Base-by-base conservation (phyloP, 2,888 invertebrate species). In the Polyommatus iphigenia region DNA sequence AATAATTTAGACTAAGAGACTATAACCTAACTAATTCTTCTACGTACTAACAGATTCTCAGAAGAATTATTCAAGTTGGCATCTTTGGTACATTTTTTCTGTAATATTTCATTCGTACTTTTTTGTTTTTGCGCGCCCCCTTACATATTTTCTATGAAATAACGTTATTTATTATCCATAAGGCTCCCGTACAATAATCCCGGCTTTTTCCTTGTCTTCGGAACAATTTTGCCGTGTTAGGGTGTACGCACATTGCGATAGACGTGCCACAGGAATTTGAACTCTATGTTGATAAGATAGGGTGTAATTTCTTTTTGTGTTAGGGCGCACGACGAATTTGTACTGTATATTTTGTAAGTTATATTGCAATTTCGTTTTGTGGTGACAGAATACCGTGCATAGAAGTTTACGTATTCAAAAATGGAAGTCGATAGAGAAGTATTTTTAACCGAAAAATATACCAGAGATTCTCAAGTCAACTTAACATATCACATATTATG, bases 81-180 rank as follows among this genome's bases (percentile, higher is more conserved):
- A 1, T 29, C 62, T 67, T 67, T 4, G 0, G 67, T 32, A 32
- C 6, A 67, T 32, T 67, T 67, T 18, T 15, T 20, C 41, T 20
- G 29, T 10, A 15, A 75, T 75, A 54, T 54, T 29, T 50, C 75
- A 41, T 24, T 41, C 75, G 29, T 18, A 18, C 46, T 54, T 75
- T 54, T 75, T 75, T 46, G 50, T 75, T 75, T 72, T 54, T 46
- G 46, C 46, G 67, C 67, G 29, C 32, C 67, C 75, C 29, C 29
- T 24, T 24, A 13, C 50, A 75, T 75, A 75, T 75, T 73, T 73
- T 54, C 75, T 54, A 50, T 73, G 20, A 15, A 73, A 73, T 75
- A 75, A 54, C 54, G 29, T 75, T 75, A 75, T 75, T 75, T 75
- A 75, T 75, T 54, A 73, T 73, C 73, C 46, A 13, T 20, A 20